Evolutionary conservation across 2,797 vertebrate genomes (phyloP).

Genomic region (Heliangelus exortis): DNA sequence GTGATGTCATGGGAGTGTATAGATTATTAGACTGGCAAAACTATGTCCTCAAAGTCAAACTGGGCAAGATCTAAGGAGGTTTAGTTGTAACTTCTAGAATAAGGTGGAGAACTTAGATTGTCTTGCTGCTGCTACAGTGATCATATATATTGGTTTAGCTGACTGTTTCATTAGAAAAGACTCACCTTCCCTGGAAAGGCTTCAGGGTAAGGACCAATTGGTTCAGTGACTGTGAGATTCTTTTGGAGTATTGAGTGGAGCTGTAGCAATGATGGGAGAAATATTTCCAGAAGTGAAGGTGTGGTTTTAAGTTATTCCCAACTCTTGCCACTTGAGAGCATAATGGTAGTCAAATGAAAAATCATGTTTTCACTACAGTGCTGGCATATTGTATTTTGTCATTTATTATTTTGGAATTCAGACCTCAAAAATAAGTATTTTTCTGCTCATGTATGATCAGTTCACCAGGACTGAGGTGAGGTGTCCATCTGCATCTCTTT

Average conservation of each 20-base stretch:
- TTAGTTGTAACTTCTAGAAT: background rate
- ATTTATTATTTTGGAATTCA: background rate
- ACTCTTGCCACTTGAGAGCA: background rate
- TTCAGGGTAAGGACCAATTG: background rate
- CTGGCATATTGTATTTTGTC: background rate
- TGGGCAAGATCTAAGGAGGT: background rate
- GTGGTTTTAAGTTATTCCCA: background rate
- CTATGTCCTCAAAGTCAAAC: background rate
- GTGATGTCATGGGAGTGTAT: rapidly evolving
- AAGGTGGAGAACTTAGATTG: background rate
- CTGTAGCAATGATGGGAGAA: background rate
- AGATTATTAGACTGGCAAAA: background rate
- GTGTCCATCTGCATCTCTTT: background rate
- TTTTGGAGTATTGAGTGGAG: background rate
- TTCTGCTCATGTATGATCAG: background rate
- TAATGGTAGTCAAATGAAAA: background rate
- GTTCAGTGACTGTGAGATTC: background rate
- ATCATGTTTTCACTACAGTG: background rate
- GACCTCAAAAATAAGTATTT: background rate
- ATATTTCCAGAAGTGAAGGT: constrained; percentile 5
- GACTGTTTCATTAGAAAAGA: background rate
- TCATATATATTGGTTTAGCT: background rate
- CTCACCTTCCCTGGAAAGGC: background rate
- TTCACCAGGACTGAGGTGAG: background rate
- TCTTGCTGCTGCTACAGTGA: background rate